phyloP scores from a whole-genome alignment of 1,140 invertebrate genomes.

The Onthophagus taurus region DNA sequence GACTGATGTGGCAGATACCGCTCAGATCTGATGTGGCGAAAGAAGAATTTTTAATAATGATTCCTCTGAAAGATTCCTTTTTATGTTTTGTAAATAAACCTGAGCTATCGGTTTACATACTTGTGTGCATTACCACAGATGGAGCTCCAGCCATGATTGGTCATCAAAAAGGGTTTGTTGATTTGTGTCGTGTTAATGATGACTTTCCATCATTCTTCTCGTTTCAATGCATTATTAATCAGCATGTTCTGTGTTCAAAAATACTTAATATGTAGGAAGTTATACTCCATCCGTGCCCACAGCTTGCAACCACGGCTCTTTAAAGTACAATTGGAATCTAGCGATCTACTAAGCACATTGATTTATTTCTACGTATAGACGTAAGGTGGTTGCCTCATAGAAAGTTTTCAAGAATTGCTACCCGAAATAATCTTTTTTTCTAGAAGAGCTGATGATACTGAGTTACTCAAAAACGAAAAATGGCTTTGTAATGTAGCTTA shows the following conservation, averaged over 20 bases:
- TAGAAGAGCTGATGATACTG: no score
- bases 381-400: slow-evolving; percentile 17
- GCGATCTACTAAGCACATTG: slow-evolving; percentile 11
- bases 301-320: slow-evolving; percentile 25
- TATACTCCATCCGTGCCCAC: slow-evolving; percentile 13
- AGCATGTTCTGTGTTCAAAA: slow-evolving; percentile 16
- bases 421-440: slow-evolving; percentile 14
- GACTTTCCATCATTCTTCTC: slow-evolving; percentile 6
- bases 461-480: no score
- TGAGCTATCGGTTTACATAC: no score
- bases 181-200: slow-evolving; percentile 15
- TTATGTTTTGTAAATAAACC: no score
- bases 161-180: slow-evolving; percentile 13
- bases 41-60: no score
- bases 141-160: slow-evolving; percentile 14
- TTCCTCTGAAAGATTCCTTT: no score
- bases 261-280: neutral
- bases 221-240: slow-evolving; percentile 18
- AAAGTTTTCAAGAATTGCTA: slow-evolving; percentile 15
- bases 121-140: no score
- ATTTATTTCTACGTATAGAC: slow-evolving; percentile 18
- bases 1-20: slow-evolving; percentile 27
- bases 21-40: no score
- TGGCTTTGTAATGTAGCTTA: no score
- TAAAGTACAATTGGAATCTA: slow-evolving; percentile 11